phyloP scores from a whole-genome alignment of 2,888 invertebrate species.

The Mycogona germanica region DNA sequence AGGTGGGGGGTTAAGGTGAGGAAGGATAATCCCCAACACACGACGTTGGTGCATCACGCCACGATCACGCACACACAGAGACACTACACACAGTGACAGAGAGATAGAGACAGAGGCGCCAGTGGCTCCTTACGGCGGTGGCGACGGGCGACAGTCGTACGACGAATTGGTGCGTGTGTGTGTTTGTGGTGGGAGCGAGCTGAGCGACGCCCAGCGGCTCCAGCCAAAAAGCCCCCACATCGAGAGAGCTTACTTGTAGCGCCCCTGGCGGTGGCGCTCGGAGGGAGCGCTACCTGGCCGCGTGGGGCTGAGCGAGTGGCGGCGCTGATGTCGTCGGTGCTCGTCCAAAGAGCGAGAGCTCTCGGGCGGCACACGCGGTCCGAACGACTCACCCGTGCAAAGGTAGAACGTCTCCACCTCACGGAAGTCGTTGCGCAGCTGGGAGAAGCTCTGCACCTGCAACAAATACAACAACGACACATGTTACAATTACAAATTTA shows the following conservation, averaged over 20 bases:
- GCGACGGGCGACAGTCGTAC: too few relatives aligned
- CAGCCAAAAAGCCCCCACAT: neutral
- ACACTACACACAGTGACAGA: too few relatives aligned
- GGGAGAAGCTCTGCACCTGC: slow-evolving; percentile 84
- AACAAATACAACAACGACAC: slow-evolving; percentile 17
- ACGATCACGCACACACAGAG: too few relatives aligned
- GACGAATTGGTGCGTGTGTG: too few relatives aligned
- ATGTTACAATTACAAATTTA: neutral
- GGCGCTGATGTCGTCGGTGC: neutral
- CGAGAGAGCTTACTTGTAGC: neutral
- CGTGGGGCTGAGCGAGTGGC: neutral
- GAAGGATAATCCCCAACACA: too few relatives aligned
- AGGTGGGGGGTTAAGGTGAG: too few relatives aligned
- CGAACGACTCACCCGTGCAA: slow-evolving; percentile 33
- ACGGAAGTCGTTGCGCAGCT: slow-evolving; percentile 80
- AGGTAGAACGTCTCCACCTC: slow-evolving; percentile 85
- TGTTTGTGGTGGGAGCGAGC: too few relatives aligned
- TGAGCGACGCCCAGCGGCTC: too few relatives aligned
- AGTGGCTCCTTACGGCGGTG: too few relatives aligned
- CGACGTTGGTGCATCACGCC: too few relatives aligned
- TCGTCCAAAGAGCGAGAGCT: slow-evolving; percentile 19
- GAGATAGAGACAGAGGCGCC: too few relatives aligned
- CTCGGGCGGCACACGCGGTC: slow-evolving; percentile 6
- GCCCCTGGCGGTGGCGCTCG: neutral
- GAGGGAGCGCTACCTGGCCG: slow-evolving; percentile 14